phyloP scores from a whole-genome alignment of 2,113 vertebrate genomes.

The Oncorhynchus mykiss region DNA sequence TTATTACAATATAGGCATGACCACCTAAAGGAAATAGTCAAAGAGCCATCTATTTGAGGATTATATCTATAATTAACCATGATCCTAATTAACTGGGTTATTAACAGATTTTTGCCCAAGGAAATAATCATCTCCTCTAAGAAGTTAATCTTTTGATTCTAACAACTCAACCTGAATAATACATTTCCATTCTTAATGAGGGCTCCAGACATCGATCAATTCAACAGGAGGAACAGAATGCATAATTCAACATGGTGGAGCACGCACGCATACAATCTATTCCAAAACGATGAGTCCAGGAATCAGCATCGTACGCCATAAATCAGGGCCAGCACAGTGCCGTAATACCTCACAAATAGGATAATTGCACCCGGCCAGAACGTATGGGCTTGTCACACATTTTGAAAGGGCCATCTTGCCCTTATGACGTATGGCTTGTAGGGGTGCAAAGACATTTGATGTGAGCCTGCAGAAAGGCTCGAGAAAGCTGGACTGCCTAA shows the following conservation, averaged over 20 bases:
- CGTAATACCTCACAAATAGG: conserved; percentile 70
- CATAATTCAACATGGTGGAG: conserved; percentile 67
- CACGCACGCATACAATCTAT: conserved; percentile 55
- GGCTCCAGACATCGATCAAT: conserved; percentile 62
- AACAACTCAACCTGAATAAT: conserved; percentile 50
- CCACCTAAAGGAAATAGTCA: no score
- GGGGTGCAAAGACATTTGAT: conserved; percentile 67
- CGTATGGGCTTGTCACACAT: conserved; percentile 66
- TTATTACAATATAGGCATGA: not conserved
- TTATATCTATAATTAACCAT: not conserved
- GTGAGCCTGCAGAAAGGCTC: conserved; percentile 45
- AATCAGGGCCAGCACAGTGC: conserved; percentile 68
- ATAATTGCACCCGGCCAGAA: conserved; percentile 62
- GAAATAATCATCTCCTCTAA: conserved; percentile 51
- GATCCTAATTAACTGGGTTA: not conserved
- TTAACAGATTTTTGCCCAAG: conserved; percentile 55
- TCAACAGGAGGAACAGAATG: conserved; percentile 68
- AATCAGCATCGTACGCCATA: conserved; percentile 55
- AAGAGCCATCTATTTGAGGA: not conserved
- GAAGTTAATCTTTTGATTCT: conserved; percentile 57
- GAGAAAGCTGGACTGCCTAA: conserved; percentile 55
- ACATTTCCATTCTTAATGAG: conserved; percentile 68
- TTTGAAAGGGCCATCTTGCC: conserved; percentile 59
- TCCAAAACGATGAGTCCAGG: conserved; percentile 64
- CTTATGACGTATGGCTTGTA: conserved; percentile 73